Conservation (phyloP, 2,113 vertebrate species). For the Megaptera novaeangliae region DNA sequence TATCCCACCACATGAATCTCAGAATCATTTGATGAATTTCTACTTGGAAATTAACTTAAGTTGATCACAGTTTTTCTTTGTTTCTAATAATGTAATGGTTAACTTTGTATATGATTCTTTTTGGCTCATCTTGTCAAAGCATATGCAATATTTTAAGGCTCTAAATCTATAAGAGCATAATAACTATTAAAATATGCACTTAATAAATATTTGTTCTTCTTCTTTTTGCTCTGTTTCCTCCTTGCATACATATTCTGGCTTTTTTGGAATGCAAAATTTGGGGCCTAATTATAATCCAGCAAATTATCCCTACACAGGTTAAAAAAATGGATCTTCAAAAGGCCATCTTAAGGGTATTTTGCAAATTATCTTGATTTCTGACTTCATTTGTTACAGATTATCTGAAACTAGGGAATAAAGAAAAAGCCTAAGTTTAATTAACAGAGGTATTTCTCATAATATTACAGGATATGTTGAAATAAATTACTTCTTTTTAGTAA, state of each 20-base stretch:
- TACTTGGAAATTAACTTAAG: neutral
- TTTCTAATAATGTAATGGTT: neutral
- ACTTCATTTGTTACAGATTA: neutral
- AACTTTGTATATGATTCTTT: neutral
- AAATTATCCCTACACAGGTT: constrained; percentile 22
- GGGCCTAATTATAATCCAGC: constrained; percentile 60
- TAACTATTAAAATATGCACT: constrained; percentile 29
- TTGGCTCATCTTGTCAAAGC: neutral
- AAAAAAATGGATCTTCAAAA: neutral
- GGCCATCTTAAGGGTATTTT: neutral
- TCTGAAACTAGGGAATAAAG: neutral
- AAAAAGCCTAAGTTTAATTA: neutral
- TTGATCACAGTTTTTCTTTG: neutral
- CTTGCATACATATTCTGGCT: neutral
- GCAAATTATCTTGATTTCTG: neutral
- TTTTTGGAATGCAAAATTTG: constrained; percentile 56
- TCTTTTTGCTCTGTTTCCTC: neutral
- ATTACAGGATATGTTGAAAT: neutral
- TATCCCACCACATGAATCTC: neutral
- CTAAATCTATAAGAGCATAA: neutral
- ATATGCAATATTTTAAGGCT: neutral
- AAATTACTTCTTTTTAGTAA: neutral
- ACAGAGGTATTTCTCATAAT: neutral
- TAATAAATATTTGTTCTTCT: constrained; percentile 9
- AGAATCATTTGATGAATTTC: neutral